phyloP scores from a whole-genome alignment of 1,140 invertebrate genomes.

The Polypedilum vanderplanki region DNA sequence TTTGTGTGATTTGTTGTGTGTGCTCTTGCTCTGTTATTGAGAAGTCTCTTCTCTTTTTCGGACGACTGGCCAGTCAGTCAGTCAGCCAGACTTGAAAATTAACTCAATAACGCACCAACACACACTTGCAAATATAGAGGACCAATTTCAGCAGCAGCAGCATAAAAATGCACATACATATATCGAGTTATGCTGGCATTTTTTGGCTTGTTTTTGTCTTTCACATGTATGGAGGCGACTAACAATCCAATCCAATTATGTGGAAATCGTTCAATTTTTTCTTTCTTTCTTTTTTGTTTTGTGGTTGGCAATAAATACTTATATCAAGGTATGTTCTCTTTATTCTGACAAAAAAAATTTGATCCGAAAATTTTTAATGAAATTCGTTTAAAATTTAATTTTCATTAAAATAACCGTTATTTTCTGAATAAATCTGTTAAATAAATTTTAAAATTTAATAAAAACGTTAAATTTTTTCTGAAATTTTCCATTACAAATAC shows the following conservation, averaged over 20 bases:
- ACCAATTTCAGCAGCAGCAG: neutral
- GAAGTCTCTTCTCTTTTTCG: neutral
- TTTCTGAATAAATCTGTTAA: too few relatives aligned
- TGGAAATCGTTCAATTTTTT: constrained; percentile 20
- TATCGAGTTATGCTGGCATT: constrained; percentile 25
- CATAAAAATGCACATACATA: constrained; percentile 27
- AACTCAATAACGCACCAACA: neutral
- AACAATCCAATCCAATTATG: constrained; percentile 26
- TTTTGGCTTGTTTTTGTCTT: neutral
- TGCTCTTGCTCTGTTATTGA: neutral
- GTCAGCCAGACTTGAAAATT: constrained; percentile 14
- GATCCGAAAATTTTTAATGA: neutral
- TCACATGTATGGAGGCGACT: neutral
- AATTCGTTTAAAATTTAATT: too few relatives aligned
- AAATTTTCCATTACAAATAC: too few relatives aligned
- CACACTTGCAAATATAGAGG: neutral
- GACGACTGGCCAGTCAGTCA: too few relatives aligned
- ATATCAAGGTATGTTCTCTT: constrained; percentile 1
- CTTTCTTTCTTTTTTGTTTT: neutral
- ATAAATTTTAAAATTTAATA: too few relatives aligned
- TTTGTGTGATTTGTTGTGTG: neutral
- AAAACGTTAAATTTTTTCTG: too few relatives aligned
- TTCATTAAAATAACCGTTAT: too few relatives aligned
- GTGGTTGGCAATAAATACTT: neutral
- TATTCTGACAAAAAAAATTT: neutral